These are phyloP conservation scores for Tribolium madens DNA, from an alignment of 1,140 invertebrate species.

Conservation along the genomic window DNA sequence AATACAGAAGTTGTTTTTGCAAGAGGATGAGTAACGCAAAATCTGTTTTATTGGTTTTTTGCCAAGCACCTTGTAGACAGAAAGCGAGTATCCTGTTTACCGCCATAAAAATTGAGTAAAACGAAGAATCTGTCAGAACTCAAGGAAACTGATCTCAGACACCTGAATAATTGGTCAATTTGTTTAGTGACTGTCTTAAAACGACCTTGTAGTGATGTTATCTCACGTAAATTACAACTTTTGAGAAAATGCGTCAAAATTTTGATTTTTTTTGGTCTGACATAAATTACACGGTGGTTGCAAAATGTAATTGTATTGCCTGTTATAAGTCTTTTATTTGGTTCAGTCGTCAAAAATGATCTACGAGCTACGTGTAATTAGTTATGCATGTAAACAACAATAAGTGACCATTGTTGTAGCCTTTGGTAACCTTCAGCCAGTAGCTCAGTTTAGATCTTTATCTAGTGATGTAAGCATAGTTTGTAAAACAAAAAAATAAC, in stretches of 20 bases:
- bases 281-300: background rate
- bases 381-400: constrained; percentile 50
- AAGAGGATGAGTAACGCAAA: constrained; percentile 20
- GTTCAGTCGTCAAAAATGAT: constrained; percentile 31
- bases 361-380: constrained; percentile 26
- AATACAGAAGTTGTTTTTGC: background rate
- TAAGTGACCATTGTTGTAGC: constrained; percentile 49
- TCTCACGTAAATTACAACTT: background rate
- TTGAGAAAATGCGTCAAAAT: background rate
- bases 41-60: constrained; percentile 7
- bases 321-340: background rate
- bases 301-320: constrained; percentile 4
- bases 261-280: background rate
- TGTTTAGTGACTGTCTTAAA: constrained; percentile 1
- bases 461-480: constrained; percentile 47
- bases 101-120: constrained; percentile 10
- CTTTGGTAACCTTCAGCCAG: constrained; percentile 45
- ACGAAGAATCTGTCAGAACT: constrained; percentile 33
- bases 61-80: background rate
- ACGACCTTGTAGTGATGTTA: constrained; percentile 11
- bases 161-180: constrained; percentile 43
- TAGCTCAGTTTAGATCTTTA: constrained; percentile 43
- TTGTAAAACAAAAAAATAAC: constrained; percentile 42
- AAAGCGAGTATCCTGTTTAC: constrained; percentile 38
- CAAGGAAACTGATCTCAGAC: constrained; percentile 28